Evolutionary conservation across 2,113 vertebrate genomes (phyloP).

Genomic region (Oreochromis aureus): DNA sequence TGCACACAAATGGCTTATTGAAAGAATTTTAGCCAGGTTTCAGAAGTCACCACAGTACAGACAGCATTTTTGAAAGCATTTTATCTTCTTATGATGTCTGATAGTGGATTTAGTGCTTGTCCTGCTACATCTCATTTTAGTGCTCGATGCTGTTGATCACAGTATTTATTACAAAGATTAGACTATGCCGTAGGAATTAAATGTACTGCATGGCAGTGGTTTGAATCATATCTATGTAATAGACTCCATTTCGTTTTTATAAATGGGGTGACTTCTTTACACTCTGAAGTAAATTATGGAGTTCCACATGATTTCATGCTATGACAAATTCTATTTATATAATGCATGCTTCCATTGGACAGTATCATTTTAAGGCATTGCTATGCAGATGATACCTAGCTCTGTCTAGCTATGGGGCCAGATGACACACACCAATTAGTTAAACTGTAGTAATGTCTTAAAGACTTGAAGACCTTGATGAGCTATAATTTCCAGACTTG

Average conservation of each 20-base stretch:
- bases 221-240: not conserved
- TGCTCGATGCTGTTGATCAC: not conserved
- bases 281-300: not conserved
- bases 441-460: not conserved
- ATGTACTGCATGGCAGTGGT: not conserved
- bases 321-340: not conserved
- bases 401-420: not conserved
- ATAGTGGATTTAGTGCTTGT: not conserved
- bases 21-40: too few species aligned
- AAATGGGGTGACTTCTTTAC: not conserved
- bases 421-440: not conserved
- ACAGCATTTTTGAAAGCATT: too few species aligned
- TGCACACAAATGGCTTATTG: too few species aligned
- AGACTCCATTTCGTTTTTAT: not conserved
- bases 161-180: not conserved
- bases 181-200: not conserved
- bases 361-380: not conserved
- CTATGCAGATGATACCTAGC: not conserved
- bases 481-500: not conserved
- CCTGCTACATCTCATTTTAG: not conserved
- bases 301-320: not conserved
- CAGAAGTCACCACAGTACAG: too few species aligned
- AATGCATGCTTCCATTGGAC: not conserved
- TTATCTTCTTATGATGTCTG: too few species aligned
- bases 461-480: not conserved